phyloP scores from a whole-genome alignment of 2,888 invertebrate genomes.

The Podabrus alpinus region DNA sequence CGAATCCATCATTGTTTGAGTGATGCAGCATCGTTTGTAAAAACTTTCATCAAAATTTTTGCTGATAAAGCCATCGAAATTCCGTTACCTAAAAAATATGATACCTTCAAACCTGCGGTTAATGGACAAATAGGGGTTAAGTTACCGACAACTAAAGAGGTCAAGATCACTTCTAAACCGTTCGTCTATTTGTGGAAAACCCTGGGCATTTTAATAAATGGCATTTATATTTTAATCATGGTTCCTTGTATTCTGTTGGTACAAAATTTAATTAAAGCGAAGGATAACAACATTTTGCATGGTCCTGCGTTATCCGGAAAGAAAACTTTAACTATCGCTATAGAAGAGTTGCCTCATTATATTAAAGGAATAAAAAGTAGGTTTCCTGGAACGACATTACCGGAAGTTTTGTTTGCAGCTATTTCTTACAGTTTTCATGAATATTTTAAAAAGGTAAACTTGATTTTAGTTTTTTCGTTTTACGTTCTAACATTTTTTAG shows the following conservation, averaged over 20 bases:
- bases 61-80: background rate
- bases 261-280: background rate
- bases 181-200: conserved; percentile 3
- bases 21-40: background rate
- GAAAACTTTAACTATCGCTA: background rate
- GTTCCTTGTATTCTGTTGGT: conserved; percentile 1
- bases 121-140: conserved; percentile 3
- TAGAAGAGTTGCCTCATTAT: background rate
- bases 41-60: background rate
- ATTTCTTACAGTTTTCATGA: conserved; percentile 8
- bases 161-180: conserved; percentile 3
- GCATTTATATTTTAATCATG: conserved; percentile 2
- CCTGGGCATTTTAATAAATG: background rate
- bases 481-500: background rate
- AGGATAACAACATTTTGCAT: background rate
- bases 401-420: conserved; percentile 7
- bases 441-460: conserved; percentile 5
- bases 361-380: conserved; percentile 5
- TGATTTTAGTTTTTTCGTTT: background rate
- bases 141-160: conserved; percentile 2
- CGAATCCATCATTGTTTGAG: conserved; percentile 6
- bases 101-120: background rate
- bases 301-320: background rate
- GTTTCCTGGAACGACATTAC: background rate
- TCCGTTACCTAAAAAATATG: background rate